Percentiles rank a stretch among this genome's conserved stretches.
Evolutionary conservation across 2,113 vertebrate genomes (phyloP).

Genomic region (Apus apus): DNA sequence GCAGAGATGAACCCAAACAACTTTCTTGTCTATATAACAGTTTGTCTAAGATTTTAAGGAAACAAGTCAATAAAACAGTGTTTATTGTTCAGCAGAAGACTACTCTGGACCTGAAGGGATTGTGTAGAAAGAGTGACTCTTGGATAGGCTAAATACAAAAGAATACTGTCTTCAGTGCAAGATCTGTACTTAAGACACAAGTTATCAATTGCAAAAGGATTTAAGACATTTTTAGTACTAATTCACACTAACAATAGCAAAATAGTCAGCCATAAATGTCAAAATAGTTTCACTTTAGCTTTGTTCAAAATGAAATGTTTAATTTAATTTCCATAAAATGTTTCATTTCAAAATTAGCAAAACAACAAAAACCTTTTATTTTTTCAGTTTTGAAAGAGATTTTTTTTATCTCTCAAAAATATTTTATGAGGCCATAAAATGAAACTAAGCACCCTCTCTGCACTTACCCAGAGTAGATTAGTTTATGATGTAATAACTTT

Average conservation of each 20-base stretch:
- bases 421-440: not conserved
- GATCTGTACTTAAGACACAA: not conserved
- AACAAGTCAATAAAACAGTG: accelerated
- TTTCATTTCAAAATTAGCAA: not conserved
- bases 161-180: not conserved
- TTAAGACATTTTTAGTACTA: not conserved
- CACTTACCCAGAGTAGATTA: not conserved
- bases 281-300: not conserved
- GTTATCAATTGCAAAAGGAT: not conserved
- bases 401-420: not conserved
- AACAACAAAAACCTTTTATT: not conserved
- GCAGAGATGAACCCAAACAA: not conserved
- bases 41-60: not conserved
- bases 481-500: not conserved
- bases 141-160: not conserved
- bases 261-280: not conserved
- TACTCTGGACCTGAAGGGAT: not conserved
- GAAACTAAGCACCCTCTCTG: not conserved
- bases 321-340: not conserved
- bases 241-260: not conserved
- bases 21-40: not conserved
- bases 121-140: not conserved
- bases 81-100: not conserved
- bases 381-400: not conserved
- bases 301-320: not conserved